Evolutionary conservation across 2,113 vertebrate species (phyloP), one percentile per base, ranked within the genome.

Genomic region (Apus apus): DNA sequence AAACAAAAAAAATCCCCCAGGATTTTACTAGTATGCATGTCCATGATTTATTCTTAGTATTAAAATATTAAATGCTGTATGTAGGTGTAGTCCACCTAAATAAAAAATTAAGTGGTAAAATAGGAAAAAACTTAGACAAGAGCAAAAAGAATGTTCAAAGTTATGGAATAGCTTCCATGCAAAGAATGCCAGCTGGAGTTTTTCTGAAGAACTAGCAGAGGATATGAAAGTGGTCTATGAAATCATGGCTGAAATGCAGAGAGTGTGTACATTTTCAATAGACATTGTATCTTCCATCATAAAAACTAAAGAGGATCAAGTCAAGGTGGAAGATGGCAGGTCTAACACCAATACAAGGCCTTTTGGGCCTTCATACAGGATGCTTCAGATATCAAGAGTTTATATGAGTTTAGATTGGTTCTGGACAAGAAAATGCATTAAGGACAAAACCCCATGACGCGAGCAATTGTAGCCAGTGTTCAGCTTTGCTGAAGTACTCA

Each of bases 201-300:
- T 85, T 90, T 57, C 46, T 61, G 79, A 78, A 74, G 30, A 71
- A 7, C 15, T 21, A 20, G 2, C 4, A 48, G 83, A 58, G 85
- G 30, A 38, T 3, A 11, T 3, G 12, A 40, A 60, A 51, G 16
- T 3, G 6, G 12, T n/a, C n/a, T 51, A 8, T n/a, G 13, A 46
- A 75, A 46, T 64, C 2, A 22, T 14, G 23, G 11, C 53, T 72
- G 1, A 0, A 50, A 40, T 11, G 21, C 7, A 76, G 53, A 46
- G 27, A 56, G 15, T 1, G 3, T 0, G 0, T 10, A 17, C 4
- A 4, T 53, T 64, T 25, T 36, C 0, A 1, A 5, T 6, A 53
- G 5, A 15, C 21, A 11, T n/a, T 65, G 4, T 11, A 32, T 72
- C 45, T 65, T 57, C 30, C 22, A 29, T 19, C 3, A 36, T 11